Conservation (phyloP, 2,113 vertebrate species). For the Barnardius zonarius region DNA sequence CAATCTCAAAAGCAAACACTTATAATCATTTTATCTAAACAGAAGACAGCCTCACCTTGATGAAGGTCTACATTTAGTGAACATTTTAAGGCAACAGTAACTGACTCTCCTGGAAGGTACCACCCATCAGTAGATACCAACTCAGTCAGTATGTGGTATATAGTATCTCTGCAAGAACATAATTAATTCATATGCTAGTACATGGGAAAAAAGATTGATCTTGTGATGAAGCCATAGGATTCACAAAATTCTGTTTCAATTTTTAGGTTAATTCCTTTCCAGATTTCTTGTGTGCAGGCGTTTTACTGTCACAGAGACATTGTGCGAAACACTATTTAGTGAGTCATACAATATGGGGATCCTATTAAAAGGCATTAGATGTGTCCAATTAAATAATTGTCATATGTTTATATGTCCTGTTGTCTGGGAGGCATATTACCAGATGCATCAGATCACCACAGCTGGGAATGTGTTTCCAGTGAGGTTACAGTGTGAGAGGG, state of each 20-base stretch:
- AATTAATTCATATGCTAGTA: background rate
- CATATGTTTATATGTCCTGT: background rate
- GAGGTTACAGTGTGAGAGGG: background rate
- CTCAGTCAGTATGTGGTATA: background rate
- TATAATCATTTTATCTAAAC: slow-evolving; percentile 75
- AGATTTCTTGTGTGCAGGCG: background rate
- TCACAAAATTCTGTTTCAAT: background rate
- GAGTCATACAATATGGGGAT: background rate
- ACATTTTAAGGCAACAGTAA: slow-evolving; percentile 19
- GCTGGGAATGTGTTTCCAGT: background rate
- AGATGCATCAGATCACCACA: background rate
- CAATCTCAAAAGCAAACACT: slow-evolving; percentile 77
- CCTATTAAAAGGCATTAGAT: background rate
- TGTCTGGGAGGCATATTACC: background rate
- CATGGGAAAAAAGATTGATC: background rate
- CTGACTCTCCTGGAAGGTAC: background rate
- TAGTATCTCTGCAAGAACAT: background rate
- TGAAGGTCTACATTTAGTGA: slow-evolving; percentile 68
- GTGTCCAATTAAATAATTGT: background rate
- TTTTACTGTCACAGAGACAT: background rate
- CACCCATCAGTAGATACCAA: background rate
- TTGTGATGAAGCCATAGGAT: background rate
- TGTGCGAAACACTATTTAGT: background rate
- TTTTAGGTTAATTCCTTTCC: background rate
- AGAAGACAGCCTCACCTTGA: slow-evolving; percentile 72